Conservation (phyloP, 2,888 invertebrate genomes). For the Embidobia sp. region DNA sequence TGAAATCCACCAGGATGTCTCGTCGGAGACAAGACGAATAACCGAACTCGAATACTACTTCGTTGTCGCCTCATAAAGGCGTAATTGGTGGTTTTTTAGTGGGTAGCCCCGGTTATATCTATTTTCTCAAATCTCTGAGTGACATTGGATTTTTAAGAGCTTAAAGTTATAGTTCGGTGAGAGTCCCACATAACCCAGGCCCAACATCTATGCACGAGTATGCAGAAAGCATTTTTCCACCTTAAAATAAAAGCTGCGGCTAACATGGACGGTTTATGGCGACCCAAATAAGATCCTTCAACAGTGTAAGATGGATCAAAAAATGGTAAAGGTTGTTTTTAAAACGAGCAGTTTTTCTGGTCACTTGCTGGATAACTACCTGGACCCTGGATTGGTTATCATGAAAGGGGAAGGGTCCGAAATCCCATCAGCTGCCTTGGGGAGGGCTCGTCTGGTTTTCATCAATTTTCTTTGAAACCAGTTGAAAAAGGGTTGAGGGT, state of each 20-base stretch:
- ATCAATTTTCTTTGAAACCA: no score
- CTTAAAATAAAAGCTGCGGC: no score
- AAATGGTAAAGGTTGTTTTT: neutral
- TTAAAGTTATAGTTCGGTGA: no score
- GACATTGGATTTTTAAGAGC: no score
- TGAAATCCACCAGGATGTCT: neutral
- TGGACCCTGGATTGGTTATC: neutral
- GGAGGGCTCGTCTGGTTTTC: no score
- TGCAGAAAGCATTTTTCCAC: no score
- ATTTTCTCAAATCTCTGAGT: no score
- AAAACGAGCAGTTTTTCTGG: neutral
- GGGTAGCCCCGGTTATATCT: no score
- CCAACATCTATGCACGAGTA: no score
- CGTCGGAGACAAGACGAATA: neutral
- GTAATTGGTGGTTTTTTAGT: constrained; percentile 26
- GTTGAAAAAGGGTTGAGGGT: no score
- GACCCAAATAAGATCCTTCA: neutral
- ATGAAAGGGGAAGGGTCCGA: no score
- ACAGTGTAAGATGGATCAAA: neutral
- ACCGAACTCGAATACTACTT: neutral
- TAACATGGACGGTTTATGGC: neutral
- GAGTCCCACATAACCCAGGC: constrained; percentile 18
- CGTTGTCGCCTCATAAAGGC: constrained; percentile 22
- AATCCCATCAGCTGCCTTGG: neutral
- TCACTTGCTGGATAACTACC: neutral